Conservation (phyloP, 2,888 invertebrate species). For the Salticus scenicus region DNA sequence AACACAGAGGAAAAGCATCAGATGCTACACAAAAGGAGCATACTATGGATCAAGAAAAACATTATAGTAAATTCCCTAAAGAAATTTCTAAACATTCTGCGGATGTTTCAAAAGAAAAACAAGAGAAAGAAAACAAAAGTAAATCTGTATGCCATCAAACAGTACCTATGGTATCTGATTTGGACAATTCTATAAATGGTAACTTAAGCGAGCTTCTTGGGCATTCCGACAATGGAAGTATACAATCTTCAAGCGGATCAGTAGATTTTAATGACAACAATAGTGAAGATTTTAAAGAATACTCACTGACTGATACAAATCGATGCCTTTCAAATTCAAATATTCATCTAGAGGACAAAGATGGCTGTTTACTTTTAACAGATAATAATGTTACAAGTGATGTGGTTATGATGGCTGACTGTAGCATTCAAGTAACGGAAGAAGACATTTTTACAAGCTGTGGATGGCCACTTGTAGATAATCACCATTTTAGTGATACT, state of each 20-base stretch:
- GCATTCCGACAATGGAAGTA: slow-evolving; percentile 41
- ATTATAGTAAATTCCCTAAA: slow-evolving; percentile 36
- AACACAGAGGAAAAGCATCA: slow-evolving; percentile 22
- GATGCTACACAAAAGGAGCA: not conserved
- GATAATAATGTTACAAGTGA: slow-evolving; percentile 41
- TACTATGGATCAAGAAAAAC: slow-evolving; percentile 20
- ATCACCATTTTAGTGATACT: slow-evolving; percentile 80
- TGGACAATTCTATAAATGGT: slow-evolving; percentile 58
- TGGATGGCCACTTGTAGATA: slow-evolving; percentile 71
- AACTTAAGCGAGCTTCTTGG: slow-evolving; percentile 56
- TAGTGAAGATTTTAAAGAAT: slow-evolving; percentile 38
- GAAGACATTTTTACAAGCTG: slow-evolving; percentile 90
- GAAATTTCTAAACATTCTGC: not conserved
- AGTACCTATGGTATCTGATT: slow-evolving; percentile 22
- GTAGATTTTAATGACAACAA: slow-evolving; percentile 65
- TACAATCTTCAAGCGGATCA: slow-evolving; percentile 53
- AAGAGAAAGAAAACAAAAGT: slow-evolving; percentile 27
- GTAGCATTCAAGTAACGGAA: slow-evolving; percentile 89
- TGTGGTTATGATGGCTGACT: slow-evolving; percentile 88
- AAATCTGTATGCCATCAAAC: slow-evolving; percentile 24
- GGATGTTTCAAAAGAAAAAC: not conserved
- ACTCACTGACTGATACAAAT: slow-evolving; percentile 30
- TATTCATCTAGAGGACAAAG: slow-evolving; percentile 41
- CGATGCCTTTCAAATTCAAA: slow-evolving; percentile 44
- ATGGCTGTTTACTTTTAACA: slow-evolving; percentile 38